A percentile compares a stretch with the other conserved stretches of the same genome.
Conservation (phyloP, 2,797 vertebrate genomes). For the Fratercula arctica region DNA sequence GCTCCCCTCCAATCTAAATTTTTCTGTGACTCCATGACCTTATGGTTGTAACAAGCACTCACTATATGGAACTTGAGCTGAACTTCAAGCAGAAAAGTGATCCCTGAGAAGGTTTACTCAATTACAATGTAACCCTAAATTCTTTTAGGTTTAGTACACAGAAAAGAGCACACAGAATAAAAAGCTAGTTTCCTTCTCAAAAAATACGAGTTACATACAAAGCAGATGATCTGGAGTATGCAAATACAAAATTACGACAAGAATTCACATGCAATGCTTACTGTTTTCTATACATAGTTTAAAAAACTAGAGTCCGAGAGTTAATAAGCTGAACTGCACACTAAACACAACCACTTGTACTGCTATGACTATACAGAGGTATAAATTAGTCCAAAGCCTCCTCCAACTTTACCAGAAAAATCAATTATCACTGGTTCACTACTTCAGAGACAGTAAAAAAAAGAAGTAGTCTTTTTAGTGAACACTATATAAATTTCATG, state of each 20-base stretch:
- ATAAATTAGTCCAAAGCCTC: not conserved
- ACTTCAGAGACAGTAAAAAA: not conserved
- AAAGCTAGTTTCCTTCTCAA: not conserved
- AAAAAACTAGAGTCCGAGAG: not conserved
- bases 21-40: not conserved
- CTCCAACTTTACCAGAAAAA: not conserved
- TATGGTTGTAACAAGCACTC: not conserved
- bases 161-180: not conserved
- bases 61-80: not conserved
- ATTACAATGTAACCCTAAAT: not conserved
- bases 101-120: fast-evolving
- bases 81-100: not conserved
- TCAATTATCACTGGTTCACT: not conserved
- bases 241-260: not conserved
- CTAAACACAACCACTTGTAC: not conserved
- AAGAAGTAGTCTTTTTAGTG: not conserved
- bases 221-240: not conserved
- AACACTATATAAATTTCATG: not conserved
- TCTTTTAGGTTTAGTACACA: not conserved
- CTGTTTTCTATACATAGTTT: not conserved
- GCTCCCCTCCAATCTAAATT: not conserved
- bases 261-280: not conserved
- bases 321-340: not conserved
- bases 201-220: not conserved
- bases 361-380: not conserved